These are phyloP conservation scores for Macroglossus sobrinus DNA, from an alignment of 2,113 vertebrate species.

Conservation along the genomic window DNA sequence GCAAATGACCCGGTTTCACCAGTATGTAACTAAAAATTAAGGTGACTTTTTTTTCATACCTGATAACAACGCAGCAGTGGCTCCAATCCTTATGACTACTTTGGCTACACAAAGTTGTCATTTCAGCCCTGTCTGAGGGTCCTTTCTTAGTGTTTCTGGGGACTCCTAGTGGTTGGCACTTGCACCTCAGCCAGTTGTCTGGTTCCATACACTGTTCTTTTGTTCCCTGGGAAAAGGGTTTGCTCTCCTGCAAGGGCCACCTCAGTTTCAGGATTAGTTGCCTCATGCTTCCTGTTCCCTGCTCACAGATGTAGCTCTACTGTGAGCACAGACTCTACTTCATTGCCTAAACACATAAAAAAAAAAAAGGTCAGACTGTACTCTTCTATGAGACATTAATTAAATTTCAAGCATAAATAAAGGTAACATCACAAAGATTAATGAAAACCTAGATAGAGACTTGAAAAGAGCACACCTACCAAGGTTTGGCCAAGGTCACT, in stretches of 20 bases:
- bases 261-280: neutral
- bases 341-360: neutral
- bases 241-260: neutral
- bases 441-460: neutral
- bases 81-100: neutral
- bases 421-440: neutral
- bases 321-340: neutral
- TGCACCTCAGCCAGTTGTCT: neutral
- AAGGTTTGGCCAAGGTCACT: neutral
- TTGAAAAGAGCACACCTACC: neutral
- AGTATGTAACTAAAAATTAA: neutral
- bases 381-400: neutral
- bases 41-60: neutral
- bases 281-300: neutral
- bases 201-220: neutral
- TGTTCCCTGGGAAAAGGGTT: neutral
- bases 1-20: neutral
- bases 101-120: neutral
- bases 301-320: neutral
- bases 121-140: neutral
- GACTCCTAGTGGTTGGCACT: neutral
- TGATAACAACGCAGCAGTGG: neutral
- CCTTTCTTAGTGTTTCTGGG: neutral
- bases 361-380: neutral
- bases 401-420: neutral